Evolutionary conservation across 2,113 vertebrate species (phyloP).

Genomic region (Hippolais icterina): DNA sequence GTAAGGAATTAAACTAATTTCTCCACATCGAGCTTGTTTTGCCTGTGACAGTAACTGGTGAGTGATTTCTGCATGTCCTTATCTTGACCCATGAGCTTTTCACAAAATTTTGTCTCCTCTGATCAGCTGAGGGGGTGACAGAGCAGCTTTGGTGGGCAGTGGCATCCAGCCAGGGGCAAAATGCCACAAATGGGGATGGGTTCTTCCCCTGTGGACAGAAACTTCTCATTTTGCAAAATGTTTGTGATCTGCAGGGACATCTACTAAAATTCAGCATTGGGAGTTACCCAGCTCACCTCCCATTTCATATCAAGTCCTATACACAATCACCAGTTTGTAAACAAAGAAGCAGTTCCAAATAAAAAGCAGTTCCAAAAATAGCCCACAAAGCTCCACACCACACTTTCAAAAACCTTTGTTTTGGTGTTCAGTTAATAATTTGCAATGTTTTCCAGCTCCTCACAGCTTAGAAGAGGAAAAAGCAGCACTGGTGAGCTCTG

Average conservation of each 20-base stretch:
- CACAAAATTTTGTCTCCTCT: background rate
- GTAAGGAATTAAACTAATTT: background rate
- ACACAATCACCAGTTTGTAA: background rate
- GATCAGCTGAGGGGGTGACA: background rate
- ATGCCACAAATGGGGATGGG: background rate
- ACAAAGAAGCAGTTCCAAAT: background rate
- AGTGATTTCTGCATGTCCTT: background rate
- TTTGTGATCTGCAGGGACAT: background rate
- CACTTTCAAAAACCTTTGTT: background rate
- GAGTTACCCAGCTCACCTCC: background rate
- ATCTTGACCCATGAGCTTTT: accelerated
- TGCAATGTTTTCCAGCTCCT: background rate
- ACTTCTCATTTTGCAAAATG: background rate
- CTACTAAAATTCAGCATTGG: background rate
- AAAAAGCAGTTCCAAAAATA: background rate
- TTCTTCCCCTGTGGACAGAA: accelerated
- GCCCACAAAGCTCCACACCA: background rate
- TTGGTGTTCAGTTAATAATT: background rate
- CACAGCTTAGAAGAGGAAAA: background rate
- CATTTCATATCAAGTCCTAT: background rate
- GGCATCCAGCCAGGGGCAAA: background rate
- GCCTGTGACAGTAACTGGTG: background rate
- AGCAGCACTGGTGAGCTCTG: background rate
- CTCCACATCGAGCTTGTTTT: background rate
- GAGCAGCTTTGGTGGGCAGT: background rate